A percentile compares a stretch with the other conserved stretches of the same genome.
These are phyloP conservation scores for Elanoides forficatus DNA, from an alignment of 2,113 vertebrate species.

Conservation along the genomic window DNA sequence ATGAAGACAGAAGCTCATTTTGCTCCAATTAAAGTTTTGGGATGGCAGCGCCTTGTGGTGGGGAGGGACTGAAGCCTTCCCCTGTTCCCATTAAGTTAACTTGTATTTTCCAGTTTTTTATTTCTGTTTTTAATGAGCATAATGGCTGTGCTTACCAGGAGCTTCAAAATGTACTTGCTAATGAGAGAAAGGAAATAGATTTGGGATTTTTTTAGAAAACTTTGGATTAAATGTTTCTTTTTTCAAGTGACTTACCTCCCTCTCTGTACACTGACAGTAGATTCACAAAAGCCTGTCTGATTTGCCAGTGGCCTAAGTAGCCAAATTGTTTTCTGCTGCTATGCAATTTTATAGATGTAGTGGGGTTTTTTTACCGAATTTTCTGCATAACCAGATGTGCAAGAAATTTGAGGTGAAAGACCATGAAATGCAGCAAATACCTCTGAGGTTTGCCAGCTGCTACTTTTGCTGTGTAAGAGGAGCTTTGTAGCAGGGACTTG, in stretches of 20 bases:
- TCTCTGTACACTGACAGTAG: neutral
- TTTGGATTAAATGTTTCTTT: neutral
- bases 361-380: neutral
- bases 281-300: neutral
- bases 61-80: neutral
- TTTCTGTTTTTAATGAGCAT: neutral
- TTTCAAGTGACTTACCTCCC: neutral
- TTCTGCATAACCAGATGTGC: neutral
- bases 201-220: neutral
- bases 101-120: neutral
- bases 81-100: neutral
- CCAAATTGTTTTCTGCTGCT: neutral
- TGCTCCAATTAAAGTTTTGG: neutral
- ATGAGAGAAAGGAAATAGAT: neutral
- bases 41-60: fast-evolving
- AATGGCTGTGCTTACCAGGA: neutral
- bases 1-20: neutral
- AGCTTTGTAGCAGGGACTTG: neutral
- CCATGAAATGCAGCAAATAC: neutral
- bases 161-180: neutral
- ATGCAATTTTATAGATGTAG: neutral
- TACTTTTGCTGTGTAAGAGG: neutral
- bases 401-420: neutral
- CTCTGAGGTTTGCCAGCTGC: neutral
- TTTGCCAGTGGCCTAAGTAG: neutral